Evolutionary conservation across 1,140 invertebrate genomes (phyloP).

Genomic region (fruit fly (Drosophila melanogaster)): Release_6_plus_ISO1_MT NT_033779.5:16963001-16963500

Average conservation of each 20-base stretch:
- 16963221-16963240: background rate
- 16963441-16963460: conserved; percentile 8
- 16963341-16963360: conserved; percentile 28
- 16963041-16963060: conserved; percentile 79
- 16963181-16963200: conserved; percentile 1
- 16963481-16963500: conserved; percentile 74
- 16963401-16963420: conserved; percentile 9
- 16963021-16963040: conserved; percentile 66
- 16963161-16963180: conserved; percentile 59
- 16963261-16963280: conserved; percentile 55
- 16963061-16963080: conserved; percentile 80
- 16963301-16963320: conserved; percentile 83
- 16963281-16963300: conserved; percentile 80
- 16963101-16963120: conserved; percentile 19
- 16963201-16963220: background rate
- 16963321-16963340: conserved; percentile 70
- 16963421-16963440: conserved; percentile 5
- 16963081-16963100: conserved; percentile 10
- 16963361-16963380: conserved; percentile 13
- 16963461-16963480: conserved; percentile 20
- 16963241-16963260: conserved; percentile 27
- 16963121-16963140: conserved; percentile 71
- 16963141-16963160: conserved; percentile 73
- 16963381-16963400: conserved; percentile 61
- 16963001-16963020: conserved; percentile 82